Conservation (phyloP, 2,113 vertebrate genomes). For the Petaurus breviceps region DNA sequence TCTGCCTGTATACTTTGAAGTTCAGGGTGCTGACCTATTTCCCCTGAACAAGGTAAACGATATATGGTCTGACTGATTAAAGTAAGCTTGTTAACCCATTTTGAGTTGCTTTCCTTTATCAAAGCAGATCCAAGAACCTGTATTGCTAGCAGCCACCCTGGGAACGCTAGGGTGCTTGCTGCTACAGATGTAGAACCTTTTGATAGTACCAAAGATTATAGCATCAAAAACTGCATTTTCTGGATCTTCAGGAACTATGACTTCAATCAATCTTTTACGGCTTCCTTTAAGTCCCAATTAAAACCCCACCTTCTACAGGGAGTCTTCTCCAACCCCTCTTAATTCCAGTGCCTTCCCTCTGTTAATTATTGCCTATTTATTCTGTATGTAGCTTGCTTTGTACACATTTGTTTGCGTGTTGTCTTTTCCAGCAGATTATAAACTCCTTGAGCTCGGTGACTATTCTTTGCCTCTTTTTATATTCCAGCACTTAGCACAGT, state of each 20-base stretch:
- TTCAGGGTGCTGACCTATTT: too few relatives aligned
- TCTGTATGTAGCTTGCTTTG: background rate
- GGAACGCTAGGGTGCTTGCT: too few relatives aligned
- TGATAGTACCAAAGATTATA: background rate
- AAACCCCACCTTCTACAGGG: background rate
- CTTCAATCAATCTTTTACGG: background rate
- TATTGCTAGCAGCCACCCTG: too few relatives aligned
- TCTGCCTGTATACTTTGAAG: too few relatives aligned
- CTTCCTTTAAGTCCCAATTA: background rate
- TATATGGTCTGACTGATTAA: too few relatives aligned
- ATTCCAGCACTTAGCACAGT: background rate
- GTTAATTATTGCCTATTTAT: background rate
- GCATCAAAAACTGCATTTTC: background rate
- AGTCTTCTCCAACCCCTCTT: background rate
- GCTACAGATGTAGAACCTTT: background rate
- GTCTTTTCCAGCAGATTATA: background rate
- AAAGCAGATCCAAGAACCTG: too few relatives aligned
- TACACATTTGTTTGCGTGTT: background rate
- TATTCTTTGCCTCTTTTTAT: background rate
- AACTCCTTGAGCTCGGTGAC: background rate
- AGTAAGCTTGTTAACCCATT: too few relatives aligned
- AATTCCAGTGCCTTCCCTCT: background rate
- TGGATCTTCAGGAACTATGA: background rate
- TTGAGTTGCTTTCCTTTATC: too few relatives aligned
- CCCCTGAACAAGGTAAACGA: too few relatives aligned